Conservation (phyloP, 2,113 vertebrate genomes). For the Ivindomyrus marchei region DNA sequence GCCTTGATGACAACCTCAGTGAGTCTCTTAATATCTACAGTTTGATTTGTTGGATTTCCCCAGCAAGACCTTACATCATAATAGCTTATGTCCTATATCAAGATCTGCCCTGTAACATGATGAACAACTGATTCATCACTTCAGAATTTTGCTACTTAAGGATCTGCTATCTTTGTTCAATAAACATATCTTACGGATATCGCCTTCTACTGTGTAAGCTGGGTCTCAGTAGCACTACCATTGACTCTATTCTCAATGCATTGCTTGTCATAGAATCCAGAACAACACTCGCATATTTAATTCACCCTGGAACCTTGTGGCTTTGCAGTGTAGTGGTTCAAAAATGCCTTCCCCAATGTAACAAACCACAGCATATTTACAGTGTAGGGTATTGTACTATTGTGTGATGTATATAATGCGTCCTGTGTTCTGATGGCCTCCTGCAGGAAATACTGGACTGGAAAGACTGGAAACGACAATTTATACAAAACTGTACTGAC, state of each 20-base stretch:
- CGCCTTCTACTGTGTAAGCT: neutral
- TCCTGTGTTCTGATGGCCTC: neutral
- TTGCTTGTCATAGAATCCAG: neutral
- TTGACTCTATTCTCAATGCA: neutral
- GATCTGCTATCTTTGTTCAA: neutral
- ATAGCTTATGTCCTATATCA: neutral
- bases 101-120: neutral
- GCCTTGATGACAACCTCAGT: neutral
- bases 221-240: neutral
- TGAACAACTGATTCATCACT: neutral
- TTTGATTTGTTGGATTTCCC: neutral
- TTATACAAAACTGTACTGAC: neutral
- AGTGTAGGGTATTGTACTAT: neutral
- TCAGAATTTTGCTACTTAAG: neutral
- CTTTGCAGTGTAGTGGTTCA: neutral
- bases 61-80: neutral
- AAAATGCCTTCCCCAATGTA: neutral
- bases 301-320: neutral
- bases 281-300: neutral
- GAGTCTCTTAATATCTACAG: neutral
- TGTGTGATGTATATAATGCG: neutral
- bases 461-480: neutral
- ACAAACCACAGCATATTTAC: neutral
- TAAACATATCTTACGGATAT: neutral
- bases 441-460: neutral